Evolutionary conservation across 2,797 vertebrate species (phyloP).

Genomic region (Manis javanica): DNA sequence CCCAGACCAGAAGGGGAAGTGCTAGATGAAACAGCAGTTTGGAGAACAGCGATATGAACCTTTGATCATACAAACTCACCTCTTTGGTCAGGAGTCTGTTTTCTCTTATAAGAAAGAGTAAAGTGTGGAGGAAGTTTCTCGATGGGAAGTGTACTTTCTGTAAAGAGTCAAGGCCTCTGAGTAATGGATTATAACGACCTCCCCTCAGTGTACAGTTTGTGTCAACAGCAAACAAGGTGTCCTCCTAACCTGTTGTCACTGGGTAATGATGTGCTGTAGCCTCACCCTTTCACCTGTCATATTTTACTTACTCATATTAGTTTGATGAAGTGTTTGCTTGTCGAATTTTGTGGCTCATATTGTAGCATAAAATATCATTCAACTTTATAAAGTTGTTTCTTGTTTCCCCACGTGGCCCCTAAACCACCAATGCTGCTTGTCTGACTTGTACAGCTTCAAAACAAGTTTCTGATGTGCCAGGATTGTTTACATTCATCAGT

Average conservation of each 20-base stretch:
- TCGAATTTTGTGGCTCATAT: not conserved
- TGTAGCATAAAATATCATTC: not conserved
- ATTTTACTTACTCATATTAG: rapidly evolving
- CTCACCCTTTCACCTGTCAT: rapidly evolving
- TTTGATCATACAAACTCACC: not conserved
- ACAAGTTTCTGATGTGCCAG: not conserved
- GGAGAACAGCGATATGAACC: not conserved
- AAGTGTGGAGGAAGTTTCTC: not conserved
- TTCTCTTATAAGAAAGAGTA: not conserved
- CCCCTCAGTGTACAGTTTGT: not conserved
- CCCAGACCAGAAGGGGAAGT: not conserved
- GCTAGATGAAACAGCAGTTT: not conserved
- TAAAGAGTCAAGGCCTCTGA: not conserved
- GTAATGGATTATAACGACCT: too few species aligned
- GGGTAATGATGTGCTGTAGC: too few species aligned
- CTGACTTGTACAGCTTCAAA: not conserved
- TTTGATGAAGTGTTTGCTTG: not conserved
- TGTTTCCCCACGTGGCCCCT: not conserved
- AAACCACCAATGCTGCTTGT: not conserved
- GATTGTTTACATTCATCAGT: not conserved
- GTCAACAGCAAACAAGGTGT: not conserved
- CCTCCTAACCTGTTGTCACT: not conserved
- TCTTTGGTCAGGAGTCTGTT: not conserved
- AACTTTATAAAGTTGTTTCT: not conserved
- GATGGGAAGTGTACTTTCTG: not conserved